Evolutionary conservation across 2,113 vertebrate species (phyloP), one percentile per base, ranked within the genome.

Genomic region (Rousettus leschenaultii): DNA sequence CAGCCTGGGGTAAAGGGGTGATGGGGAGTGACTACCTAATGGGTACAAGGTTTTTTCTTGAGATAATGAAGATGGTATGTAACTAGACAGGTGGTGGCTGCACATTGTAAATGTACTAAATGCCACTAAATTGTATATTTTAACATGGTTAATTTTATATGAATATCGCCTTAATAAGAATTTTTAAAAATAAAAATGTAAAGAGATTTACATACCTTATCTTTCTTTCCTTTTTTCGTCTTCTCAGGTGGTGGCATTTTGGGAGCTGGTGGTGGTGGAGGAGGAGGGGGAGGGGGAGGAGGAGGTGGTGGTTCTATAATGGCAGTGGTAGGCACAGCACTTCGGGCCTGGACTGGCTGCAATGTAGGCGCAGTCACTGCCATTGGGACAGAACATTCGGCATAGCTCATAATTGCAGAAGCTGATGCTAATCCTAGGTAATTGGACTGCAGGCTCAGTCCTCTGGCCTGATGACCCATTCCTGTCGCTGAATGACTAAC

Each of bases 151-250:
- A 33, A 51, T 48, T 92, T 77, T 70, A 45, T 12, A 7, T 45
- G 3, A 90, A 24, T 57, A 66, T 35, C 45, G 65, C 53, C 22
- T 45, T 30, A 35, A 61, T 18, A 80, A 68, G 78, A 10, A 0
- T 11, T 68, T 59, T 57, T 51, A 57, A 33, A 65, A 71, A 40
- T 55, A 68, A 28, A 21, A 73, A 89, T 2, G 16, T 12, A 7
- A n/a, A 38, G 24, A 33, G 3, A 40, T 55, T 33, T 59, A 33
- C 53, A 9, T 94, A 99, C 99, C 99, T 99, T 99, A 0, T 99
- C 99, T 95, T 99, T 99, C 96, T 99, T 99, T 33, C 97, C 93
- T 94, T 99, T 99, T 96, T 99, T 99, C 0, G 97, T 98, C 97
- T 99, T 99, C 84, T 99, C 99, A 0, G 97, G 86, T 0, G 98